Evolutionary conservation across 1,140 invertebrate species (phyloP).

Genomic region (Thaumatotibia leucotreta): DNA sequence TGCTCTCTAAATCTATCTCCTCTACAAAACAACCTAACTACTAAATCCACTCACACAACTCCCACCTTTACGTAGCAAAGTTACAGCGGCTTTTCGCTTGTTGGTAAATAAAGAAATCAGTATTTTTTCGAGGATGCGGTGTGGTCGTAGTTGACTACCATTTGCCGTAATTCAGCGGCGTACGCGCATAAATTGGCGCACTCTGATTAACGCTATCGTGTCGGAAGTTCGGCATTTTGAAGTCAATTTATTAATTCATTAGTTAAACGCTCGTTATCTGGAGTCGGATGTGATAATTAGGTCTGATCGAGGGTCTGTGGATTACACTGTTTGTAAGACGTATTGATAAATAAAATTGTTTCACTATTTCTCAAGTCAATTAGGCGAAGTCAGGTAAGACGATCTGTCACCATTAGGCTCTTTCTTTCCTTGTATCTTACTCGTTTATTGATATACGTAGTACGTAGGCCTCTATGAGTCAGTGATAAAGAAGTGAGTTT

Average conservation of each 20-base stretch:
- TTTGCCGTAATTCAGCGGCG: slow-evolving; percentile 51
- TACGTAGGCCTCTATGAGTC: no score
- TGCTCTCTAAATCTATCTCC: slow-evolving; percentile 51
- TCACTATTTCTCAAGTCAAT: no score
- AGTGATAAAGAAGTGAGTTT: no score
- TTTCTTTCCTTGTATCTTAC: no score
- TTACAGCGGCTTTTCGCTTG: slow-evolving; percentile 25
- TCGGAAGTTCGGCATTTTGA: slow-evolving; percentile 44
- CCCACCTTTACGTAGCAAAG: slow-evolving; percentile 20
- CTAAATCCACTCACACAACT: slow-evolving; percentile 18
- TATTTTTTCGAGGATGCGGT: slow-evolving; percentile 36
- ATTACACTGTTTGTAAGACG: neutral
- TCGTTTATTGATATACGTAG: no score
- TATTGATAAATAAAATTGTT: no score
- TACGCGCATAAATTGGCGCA: slow-evolving; percentile 51
- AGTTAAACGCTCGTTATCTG: slow-evolving; percentile 57
- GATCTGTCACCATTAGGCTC: no score
- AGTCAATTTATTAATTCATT: slow-evolving; percentile 69
- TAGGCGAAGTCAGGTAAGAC: no score
- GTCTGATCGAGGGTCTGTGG: slow-evolving; percentile 39
- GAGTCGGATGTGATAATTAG: slow-evolving; percentile 42
- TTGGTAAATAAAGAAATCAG: slow-evolving; percentile 21
- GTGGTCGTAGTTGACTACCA: slow-evolving; percentile 40
- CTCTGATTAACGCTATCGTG: slow-evolving; percentile 58
- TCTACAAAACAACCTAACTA: slow-evolving; percentile 53